These are phyloP conservation scores for Lagopus muta DNA, from an alignment of 2,113 vertebrate genomes.

Conservation along the genomic window DNA sequence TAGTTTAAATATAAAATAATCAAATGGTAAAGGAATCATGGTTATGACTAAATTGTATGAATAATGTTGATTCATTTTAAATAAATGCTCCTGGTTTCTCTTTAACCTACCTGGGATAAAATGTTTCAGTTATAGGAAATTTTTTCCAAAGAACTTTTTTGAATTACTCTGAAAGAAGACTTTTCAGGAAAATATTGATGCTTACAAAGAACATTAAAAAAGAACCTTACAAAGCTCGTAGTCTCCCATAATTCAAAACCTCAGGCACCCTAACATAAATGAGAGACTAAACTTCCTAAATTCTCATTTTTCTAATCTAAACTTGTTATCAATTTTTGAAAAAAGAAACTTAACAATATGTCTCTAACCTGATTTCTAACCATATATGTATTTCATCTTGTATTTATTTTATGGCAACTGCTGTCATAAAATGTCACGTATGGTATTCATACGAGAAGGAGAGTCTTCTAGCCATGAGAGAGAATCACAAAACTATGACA, in stretches of 20 bases:
- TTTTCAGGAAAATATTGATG: neutral
- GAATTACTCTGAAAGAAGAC: neutral
- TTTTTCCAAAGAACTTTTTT: neutral
- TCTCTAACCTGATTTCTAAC: neutral
- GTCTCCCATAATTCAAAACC: neutral
- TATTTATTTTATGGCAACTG: neutral
- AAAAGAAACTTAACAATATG: neutral
- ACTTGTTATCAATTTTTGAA: neutral
- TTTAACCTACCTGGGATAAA: neutral
- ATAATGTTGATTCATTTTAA: neutral
- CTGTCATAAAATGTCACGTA: neutral
- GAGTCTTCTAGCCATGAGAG: no score
- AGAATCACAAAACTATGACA: no score
- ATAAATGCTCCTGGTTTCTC: neutral
- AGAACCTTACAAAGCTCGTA: neutral
- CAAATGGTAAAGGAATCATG: neutral
- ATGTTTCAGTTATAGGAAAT: neutral
- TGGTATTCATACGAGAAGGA: no score
- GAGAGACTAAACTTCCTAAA: neutral
- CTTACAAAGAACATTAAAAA: neutral
- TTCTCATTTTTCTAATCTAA: neutral
- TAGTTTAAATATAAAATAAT: neutral
- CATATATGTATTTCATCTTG: neutral
- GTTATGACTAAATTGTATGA: neutral
- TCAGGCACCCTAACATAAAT: neutral